Evolutionary conservation across 2,113 vertebrate species (phyloP), one percentile per base, ranked within the genome.

Genomic region (Pseudolaguvia tuberculata): DNA sequence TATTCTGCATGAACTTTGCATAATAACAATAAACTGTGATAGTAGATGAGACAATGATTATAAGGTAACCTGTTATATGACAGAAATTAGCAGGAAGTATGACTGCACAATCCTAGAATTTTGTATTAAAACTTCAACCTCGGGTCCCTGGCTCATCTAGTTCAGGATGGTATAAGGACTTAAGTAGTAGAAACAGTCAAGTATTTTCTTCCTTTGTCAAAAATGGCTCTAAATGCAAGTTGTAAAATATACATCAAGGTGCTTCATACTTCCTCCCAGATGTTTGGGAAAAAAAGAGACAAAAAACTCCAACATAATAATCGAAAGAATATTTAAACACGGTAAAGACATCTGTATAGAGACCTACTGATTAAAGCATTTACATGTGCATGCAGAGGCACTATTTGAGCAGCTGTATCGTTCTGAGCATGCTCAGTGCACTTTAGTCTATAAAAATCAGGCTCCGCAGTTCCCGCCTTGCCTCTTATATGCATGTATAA

Each of bases 351-450:
- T 86, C 80, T 82, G 83, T 85, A 85, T 83, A 75, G 68, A 84
- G 78, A 78, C 47, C 52, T 58, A 58, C 25, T 6, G 42, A 42
- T 65, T 63, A 21, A 50, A 21, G 21, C 69, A 69, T 76, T 50
- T 76, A 85, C 59, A 82, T 71, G 76, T 83, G 82, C 88, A 89
- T 91, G 90, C 90, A 84, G 90, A 91, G 89, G 88, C 90, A 90
- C 89, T 81, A 79, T 84, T 81, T 86, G 84, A 78, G 79, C 79
- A 69, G 79, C 83, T 82, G 52, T 75, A 48, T 67, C 63, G 2
- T 31, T 87, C 80, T 78, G 73, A 78, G 66, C 88, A 89, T 89
- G 88, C 89, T 86, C 55, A 80, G 20, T 47, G 77, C 57, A 72
- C 77, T 81, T 80, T 65, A 73, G 70, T 84, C 59, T 84, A 82